Base-by-base conservation (phyloP, 2,888 invertebrate species). In the Molorchus minor region DNA sequence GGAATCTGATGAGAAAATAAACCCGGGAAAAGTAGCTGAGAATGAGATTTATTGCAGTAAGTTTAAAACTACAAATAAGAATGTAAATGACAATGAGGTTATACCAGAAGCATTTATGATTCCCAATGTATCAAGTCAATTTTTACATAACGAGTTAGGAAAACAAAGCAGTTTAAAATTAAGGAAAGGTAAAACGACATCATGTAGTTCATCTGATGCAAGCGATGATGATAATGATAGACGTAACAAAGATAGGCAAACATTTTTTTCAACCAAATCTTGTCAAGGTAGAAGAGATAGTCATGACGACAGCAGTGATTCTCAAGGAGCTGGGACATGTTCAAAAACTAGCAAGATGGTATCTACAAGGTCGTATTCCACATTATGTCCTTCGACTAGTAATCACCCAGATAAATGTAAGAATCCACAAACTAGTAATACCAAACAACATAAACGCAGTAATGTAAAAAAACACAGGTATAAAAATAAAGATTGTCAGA, bases 181-280 rank as follows among this genome's bases (percentile, higher is more conserved):
- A 70, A 88, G 88, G 68, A 90, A 91, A 76, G 86, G 86, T 8
- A 82, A 90, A 33, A 90, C 90, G n/a, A 92, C 94, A 3, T 95
- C 95, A 51, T 96, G 96, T 77, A 95, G 95, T 71, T 96, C 95
- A 49, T 96, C 96, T 0, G 96, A 97, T 79, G 92, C 96, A 3
- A 95, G 95, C 59, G 96, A 96, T 78, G 89, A 89, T 71, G 93
- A 93, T 75, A 91, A 91, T 49, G 93, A 93, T 75, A 86, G 87
- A 38, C 86, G 92, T 64, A 93, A 93, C 77, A 92, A 93, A 76
- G 85, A 93, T 52, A 89, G 90, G 10, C 89, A 91, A 62, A 90
- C 89, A 75, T 84, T 91, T 54, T 84, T 86, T 17, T 65, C 73
- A 2, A 70, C 76, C 4, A 78, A 78, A 65, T 74, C 77, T 3